These are phyloP conservation scores for Apamea anceps DNA, from an alignment of 2,888 invertebrate species.

Conservation along the genomic window DNA sequence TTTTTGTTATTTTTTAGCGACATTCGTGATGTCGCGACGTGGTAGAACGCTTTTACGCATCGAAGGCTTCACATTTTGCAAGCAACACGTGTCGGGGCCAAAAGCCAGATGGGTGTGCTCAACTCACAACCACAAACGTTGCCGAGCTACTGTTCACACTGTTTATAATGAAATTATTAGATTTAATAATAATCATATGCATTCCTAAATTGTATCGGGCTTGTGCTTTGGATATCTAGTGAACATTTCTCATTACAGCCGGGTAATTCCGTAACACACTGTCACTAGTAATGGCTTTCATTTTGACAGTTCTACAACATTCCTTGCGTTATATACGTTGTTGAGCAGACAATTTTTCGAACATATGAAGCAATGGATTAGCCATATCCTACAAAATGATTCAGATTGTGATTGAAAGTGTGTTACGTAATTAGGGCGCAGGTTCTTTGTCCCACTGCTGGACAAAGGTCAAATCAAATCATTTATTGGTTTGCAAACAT, in stretches of 20 bases:
- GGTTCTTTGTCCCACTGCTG: neutral
- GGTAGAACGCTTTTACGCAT: slow-evolving; percentile 66
- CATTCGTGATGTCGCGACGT: slow-evolving; percentile 66
- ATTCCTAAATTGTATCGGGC: slow-evolving; percentile 28
- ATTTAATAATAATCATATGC: slow-evolving; percentile 65
- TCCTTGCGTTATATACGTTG: neutral
- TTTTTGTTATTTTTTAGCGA: slow-evolving; percentile 49
- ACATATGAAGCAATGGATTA: neutral
- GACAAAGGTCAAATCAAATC: no score
- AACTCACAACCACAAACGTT: slow-evolving; percentile 70
- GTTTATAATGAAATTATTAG: slow-evolving; percentile 58
- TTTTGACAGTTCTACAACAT: neutral
- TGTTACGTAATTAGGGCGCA: no score
- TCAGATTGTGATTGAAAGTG: no score
- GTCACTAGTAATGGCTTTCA: neutral
- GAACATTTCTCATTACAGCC: neutral
- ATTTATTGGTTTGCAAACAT: no score
- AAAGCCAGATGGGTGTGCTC: slow-evolving; percentile 72
- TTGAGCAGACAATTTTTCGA: neutral
- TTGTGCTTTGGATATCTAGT: neutral
- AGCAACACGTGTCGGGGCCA: slow-evolving; percentile 52
- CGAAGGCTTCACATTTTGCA: slow-evolving; percentile 69
- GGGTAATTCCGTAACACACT: no score
- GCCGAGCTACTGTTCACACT: slow-evolving; percentile 68
- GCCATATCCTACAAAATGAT: no score